Evolutionary conservation across 1,140 invertebrate genomes (phyloP).

Genomic region (Parapsyche elsis): DNA sequence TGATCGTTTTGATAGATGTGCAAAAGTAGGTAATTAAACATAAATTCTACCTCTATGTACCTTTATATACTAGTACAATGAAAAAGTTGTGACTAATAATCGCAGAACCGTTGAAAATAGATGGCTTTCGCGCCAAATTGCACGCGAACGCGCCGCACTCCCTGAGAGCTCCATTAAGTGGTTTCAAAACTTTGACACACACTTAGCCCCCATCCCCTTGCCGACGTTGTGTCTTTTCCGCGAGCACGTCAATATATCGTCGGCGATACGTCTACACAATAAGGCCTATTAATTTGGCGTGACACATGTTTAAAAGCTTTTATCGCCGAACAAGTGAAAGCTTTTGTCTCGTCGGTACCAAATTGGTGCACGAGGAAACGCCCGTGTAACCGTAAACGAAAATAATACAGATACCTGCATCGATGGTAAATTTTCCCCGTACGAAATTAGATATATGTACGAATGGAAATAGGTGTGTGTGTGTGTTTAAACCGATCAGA

Average conservation of each 20-base stretch:
- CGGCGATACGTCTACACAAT: constrained; percentile 26
- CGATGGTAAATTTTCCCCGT: no score
- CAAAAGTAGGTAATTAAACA: no score
- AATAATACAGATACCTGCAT: no score
- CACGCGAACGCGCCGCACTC: background rate
- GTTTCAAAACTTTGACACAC: constrained; percentile 21
- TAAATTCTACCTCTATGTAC: no score
- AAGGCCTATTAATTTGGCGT: constrained; percentile 31
- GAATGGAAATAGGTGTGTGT: no score
- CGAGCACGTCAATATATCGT: constrained; percentile 26
- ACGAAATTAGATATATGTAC: background rate
- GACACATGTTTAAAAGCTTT: constrained; percentile 32
- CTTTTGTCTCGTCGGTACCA: background rate
- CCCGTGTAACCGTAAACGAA: no score
- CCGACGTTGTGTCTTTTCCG: background rate
- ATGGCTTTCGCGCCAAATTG: no score
- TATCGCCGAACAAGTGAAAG: background rate
- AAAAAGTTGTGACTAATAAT: no score
- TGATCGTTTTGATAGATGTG: no score
- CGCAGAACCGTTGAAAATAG: no score
- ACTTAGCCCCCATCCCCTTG: background rate
- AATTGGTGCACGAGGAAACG: background rate
- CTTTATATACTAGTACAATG: no score
- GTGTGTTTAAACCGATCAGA: background rate
- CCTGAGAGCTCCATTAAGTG: constrained; percentile 14